Evolutionary conservation across 2,797 vertebrate species (phyloP).

Genomic region (Dromococcyx pavoninus): DNA sequence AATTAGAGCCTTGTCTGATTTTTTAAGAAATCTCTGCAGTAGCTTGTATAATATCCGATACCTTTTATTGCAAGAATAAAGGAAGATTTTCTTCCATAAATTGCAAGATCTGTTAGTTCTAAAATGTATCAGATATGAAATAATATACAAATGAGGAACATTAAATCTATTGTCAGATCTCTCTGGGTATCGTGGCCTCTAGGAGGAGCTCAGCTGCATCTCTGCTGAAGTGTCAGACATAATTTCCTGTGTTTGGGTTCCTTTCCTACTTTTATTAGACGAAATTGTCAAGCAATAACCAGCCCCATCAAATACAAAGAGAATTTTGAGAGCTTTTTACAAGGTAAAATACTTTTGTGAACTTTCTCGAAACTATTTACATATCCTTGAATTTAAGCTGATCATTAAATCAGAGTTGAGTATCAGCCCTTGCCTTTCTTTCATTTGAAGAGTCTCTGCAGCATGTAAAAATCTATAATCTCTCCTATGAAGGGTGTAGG

Average conservation of each 20-base stretch:
- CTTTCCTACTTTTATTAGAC: neutral
- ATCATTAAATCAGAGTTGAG: neutral
- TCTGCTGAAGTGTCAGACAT: neutral
- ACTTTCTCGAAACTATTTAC: neutral
- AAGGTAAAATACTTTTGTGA: neutral
- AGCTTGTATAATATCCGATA: neutral
- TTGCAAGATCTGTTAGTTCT: neutral
- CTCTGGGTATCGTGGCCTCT: neutral
- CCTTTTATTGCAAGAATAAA: neutral
- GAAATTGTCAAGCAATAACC: neutral
- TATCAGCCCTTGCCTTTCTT: neutral
- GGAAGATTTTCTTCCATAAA: neutral
- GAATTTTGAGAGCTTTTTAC: neutral
- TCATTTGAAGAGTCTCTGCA: neutral
- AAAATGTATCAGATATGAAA: neutral
- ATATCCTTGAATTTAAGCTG: neutral
- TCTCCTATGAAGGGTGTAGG: neutral
- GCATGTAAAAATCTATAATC: neutral
- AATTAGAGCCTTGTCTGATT: neutral
- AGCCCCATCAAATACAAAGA: neutral
- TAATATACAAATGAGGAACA: neutral
- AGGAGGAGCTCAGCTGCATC: neutral
- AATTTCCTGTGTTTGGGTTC: conserved; percentile 35
- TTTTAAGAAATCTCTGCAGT: neutral
- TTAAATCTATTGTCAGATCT: neutral